These are phyloP conservation scores for Mionectes macconnelli DNA, from an alignment of 2,113 vertebrate species.

Conservation along the genomic window DNA sequence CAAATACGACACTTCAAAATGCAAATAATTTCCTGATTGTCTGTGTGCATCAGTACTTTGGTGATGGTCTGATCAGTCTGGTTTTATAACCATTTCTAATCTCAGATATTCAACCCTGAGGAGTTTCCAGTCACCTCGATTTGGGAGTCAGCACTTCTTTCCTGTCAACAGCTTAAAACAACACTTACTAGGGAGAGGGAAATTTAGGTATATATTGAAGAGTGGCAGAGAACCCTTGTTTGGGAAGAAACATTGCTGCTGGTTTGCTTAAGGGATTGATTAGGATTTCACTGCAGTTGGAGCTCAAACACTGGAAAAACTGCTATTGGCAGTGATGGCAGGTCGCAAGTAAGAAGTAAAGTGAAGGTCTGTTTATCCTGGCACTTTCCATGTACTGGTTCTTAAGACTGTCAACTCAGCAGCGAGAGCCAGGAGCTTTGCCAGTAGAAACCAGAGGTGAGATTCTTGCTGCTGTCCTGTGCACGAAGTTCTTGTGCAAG, in stretches of 20 bases:
- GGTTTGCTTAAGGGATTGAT: neutral
- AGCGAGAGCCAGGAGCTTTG: neutral
- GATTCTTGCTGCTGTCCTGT: neutral
- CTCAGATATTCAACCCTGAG: neutral
- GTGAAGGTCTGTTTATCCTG: neutral
- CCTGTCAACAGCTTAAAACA: neutral
- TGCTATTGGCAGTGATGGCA: neutral
- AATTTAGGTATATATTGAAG: neutral
- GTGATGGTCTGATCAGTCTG: neutral
- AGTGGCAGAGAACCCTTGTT: neutral
- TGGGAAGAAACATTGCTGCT: neutral
- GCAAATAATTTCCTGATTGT: neutral
- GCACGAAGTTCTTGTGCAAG: neutral
- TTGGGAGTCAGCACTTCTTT: neutral
- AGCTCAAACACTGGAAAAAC: neutral
- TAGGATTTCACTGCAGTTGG: neutral
- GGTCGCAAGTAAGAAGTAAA: neutral
- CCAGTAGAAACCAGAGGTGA: neutral
- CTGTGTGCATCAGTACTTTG: neutral
- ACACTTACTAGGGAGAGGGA: neutral
- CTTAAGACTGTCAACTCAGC: neutral
- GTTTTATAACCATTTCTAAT: neutral
- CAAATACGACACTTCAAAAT: neutral
- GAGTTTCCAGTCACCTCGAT: neutral
- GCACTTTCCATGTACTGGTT: neutral